Evolutionary conservation across 2,888 invertebrate genomes (phyloP).

Genomic region (Tineola bisselliella): DNA sequence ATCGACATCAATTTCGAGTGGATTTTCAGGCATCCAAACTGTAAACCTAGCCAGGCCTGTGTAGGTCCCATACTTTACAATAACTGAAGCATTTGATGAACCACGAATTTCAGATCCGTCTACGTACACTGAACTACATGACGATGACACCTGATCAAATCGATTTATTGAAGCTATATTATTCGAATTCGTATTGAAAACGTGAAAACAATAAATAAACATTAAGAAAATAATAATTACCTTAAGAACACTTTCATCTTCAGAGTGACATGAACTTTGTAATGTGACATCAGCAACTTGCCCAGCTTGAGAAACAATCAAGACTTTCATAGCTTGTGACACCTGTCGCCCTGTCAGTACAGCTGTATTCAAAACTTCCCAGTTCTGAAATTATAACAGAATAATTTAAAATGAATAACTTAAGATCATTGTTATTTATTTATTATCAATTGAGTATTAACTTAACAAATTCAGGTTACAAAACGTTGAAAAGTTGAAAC

Average conservation of each 20-base stretch:
- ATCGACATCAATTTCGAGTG: constrained; percentile 87
- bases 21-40: constrained; percentile 97
- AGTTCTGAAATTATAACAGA: constrained; percentile 73
- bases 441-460: too few relatives aligned
- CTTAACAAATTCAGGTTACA: too few relatives aligned
- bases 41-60: constrained; percentile 88
- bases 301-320: constrained; percentile 93
- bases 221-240: constrained; percentile 54
- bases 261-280: constrained; percentile 93
- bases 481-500: too few relatives aligned
- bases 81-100: constrained; percentile 92
- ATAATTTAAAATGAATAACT: background rate
- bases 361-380: constrained; percentile 95
- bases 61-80: constrained; percentile 92
- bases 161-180: background rate
- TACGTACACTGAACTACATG: constrained; percentile 95
- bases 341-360: constrained; percentile 94
- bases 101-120: constrained; percentile 96
- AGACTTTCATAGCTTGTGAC: constrained; percentile 94
- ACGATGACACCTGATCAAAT: constrained; percentile 84
- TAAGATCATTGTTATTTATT: background rate
- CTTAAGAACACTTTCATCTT: constrained; percentile 95
- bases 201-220: constrained; percentile 8
- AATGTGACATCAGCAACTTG: constrained; percentile 95
- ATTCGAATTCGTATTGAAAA: background rate